Conservation (phyloP, 1,140 invertebrate genomes). For the Hyles euphorbiae region DNA sequence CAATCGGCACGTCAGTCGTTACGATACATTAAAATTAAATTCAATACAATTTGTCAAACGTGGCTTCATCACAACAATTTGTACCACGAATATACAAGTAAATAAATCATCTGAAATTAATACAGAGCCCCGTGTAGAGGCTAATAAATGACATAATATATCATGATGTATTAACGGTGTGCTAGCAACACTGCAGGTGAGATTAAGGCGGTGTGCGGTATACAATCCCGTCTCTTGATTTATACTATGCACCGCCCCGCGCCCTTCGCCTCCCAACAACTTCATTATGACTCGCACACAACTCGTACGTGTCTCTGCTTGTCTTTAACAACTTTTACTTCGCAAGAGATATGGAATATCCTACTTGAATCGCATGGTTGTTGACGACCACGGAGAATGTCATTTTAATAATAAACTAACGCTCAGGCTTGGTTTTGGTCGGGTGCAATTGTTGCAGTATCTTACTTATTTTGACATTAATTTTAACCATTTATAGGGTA, state of each 20-base stretch:
- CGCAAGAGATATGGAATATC: too few relatives aligned
- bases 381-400: too few relatives aligned
- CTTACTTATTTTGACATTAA: too few relatives aligned
- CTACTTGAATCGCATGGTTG: too few relatives aligned
- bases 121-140: constrained; percentile 9
- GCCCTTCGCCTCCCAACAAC: constrained; percentile 5
- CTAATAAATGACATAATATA: constrained; percentile 43
- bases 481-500: too few relatives aligned
- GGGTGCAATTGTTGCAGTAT: too few relatives aligned
- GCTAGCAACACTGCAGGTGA: constrained; percentile 45
- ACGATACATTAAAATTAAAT: too few relatives aligned
- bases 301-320: constrained; percentile 14
- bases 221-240: constrained; percentile 36
- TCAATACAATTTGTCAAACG: constrained; percentile 3
- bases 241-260: constrained; percentile 31
- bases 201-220: constrained; percentile 42
- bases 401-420: too few relatives aligned
- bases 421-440: too few relatives aligned
- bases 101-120: constrained; percentile 22
- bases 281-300: constrained; percentile 30
- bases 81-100: constrained; percentile 7
- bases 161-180: constrained; percentile 38
- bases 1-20: too few relatives aligned
- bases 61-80: background rate
- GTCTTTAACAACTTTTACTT: background rate